phyloP scores from a whole-genome alignment of 2,113 vertebrate species.

The Eptesicus fuscus region DNA sequence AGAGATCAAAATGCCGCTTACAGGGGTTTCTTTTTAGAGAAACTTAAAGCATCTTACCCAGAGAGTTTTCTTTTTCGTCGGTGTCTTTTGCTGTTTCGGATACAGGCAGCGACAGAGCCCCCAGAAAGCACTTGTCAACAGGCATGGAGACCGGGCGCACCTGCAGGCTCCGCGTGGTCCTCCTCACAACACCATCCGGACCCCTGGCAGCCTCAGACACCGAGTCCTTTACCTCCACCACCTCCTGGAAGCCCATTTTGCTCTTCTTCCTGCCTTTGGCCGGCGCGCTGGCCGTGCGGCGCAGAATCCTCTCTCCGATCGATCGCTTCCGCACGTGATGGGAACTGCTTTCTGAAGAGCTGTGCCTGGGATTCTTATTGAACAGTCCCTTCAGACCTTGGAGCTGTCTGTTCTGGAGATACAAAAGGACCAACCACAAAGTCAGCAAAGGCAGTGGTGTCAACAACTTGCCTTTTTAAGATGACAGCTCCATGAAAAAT shows the following conservation, averaged over 20 bases:
- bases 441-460: not conserved
- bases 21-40: not conserved
- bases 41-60: conserved; percentile 82
- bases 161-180: conserved; percentile 80
- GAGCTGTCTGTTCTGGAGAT: conserved; percentile 89
- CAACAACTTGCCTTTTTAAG: not conserved
- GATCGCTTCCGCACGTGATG: conserved; percentile 88
- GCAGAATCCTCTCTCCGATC: conserved; percentile 91
- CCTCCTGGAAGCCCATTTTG: conserved; percentile 90
- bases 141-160: conserved; percentile 94
- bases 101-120: conserved; percentile 74
- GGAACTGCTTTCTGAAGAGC: conserved; percentile 82
- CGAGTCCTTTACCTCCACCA: conserved; percentile 85
- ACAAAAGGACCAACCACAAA: conserved; percentile 45
- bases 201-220: conserved; percentile 71
- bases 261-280: conserved; percentile 96
- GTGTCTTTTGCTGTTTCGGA: conserved; percentile 66
- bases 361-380: conserved; percentile 87
- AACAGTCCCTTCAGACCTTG: conserved; percentile 95
- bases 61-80: conserved; percentile 72
- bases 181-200: conserved; percentile 76
- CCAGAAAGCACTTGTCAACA: conserved; percentile 89
- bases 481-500: conserved; percentile 41
- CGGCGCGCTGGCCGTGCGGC: conserved; percentile 95
- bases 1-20: not conserved